phyloP scores from a whole-genome alignment of 2,888 invertebrate species.

The Criorhina ranunculi region DNA sequence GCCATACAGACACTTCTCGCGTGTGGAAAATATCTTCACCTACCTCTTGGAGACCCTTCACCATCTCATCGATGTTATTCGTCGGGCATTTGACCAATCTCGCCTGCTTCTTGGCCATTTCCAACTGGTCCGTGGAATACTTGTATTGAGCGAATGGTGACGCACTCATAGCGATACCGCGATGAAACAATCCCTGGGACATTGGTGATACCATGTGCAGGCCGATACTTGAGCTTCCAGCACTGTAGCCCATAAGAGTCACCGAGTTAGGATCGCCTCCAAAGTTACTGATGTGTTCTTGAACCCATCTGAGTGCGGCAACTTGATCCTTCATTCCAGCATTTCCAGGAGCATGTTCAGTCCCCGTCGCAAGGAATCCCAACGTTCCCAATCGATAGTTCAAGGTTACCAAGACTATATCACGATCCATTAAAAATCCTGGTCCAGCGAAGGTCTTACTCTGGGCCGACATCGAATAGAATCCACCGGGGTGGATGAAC shows the following conservation, averaged over 20 bases:
- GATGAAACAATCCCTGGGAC: slow-evolving; percentile 89
- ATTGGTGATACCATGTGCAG: slow-evolving; percentile 88
- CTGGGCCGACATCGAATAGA: slow-evolving; percentile 86
- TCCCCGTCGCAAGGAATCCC: slow-evolving; percentile 88
- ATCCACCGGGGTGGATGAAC: slow-evolving; percentile 88
- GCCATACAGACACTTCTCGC: no score
- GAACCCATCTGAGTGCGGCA: slow-evolving; percentile 88
- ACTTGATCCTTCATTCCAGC: slow-evolving; percentile 90
- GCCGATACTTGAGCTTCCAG: slow-evolving; percentile 85
- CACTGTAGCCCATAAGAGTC: slow-evolving; percentile 87
- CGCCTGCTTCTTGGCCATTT: slow-evolving; percentile 87
- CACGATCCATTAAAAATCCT: slow-evolving; percentile 87
- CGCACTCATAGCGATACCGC: slow-evolving; percentile 89
- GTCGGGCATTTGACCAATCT: slow-evolving; percentile 86
- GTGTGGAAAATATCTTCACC: neutral
- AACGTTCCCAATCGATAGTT: slow-evolving; percentile 86
- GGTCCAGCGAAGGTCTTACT: slow-evolving; percentile 85
- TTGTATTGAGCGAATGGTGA: slow-evolving; percentile 86
- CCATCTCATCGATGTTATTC: slow-evolving; percentile 84
- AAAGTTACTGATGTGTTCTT: slow-evolving; percentile 87
- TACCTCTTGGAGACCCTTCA: slow-evolving; percentile 87
- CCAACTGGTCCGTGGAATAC: slow-evolving; percentile 85
- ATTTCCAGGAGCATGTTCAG: slow-evolving; percentile 88
- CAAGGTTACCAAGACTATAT: slow-evolving; percentile 88
- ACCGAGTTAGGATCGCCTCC: slow-evolving; percentile 88